phyloP scores from a whole-genome alignment of 2,797 vertebrate species.

The Pristis pectinata region DNA sequence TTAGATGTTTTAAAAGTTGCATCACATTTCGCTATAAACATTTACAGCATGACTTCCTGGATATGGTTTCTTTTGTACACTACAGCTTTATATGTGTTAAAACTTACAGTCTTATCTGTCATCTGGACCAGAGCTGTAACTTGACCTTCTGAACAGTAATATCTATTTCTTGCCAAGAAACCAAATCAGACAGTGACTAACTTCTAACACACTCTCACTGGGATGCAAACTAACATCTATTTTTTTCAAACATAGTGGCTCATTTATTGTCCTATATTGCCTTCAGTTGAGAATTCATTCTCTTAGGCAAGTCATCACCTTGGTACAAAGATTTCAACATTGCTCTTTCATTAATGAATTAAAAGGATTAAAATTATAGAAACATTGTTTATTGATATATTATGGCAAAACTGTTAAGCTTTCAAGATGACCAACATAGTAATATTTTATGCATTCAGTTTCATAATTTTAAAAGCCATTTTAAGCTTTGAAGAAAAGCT shows the following conservation, averaged over 20 bases:
- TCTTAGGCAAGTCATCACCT: neutral
- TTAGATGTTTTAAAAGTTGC: constrained; percentile 18
- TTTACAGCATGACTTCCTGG: constrained; percentile 2
- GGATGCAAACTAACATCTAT: neutral
- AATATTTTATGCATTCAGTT: neutral
- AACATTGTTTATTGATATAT: neutral
- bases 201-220: neutral
- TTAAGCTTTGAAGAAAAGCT: neutral
- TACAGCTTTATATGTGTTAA: neutral
- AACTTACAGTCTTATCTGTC: constrained; percentile 3
- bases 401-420: neutral
- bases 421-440: neutral
- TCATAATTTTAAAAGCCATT: neutral
- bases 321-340: neutral
- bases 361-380: neutral
- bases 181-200: neutral
- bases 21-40: constrained; percentile 23
- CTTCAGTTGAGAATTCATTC: neutral
- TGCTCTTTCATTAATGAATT: neutral
- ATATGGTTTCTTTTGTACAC: constrained; percentile 2
- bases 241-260: neutral
- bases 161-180: neutral
- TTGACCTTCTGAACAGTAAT: constrained; percentile 5
- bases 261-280: neutral
- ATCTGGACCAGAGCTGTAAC: neutral